phyloP scores from a whole-genome alignment of 2,888 invertebrate genomes.

The Monopis laevigella region DNA sequence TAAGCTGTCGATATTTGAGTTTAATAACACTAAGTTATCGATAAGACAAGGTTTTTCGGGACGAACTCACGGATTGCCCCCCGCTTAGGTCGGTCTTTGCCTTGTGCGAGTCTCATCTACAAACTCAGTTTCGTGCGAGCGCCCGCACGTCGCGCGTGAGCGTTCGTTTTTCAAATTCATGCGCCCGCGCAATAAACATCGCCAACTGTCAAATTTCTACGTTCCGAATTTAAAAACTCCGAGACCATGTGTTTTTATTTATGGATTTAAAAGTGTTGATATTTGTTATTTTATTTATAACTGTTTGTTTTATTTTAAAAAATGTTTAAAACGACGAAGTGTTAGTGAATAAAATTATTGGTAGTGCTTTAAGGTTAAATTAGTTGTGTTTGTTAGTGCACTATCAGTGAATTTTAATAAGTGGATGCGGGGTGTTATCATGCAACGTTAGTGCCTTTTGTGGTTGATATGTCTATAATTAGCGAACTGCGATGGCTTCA shows the following conservation, averaged over 20 bases:
- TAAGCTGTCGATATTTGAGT: slow-evolving; percentile 12
- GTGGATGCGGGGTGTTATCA: slow-evolving; percentile 38
- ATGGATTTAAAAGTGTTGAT: slow-evolving; percentile 30
- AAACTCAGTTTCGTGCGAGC: slow-evolving; percentile 36
- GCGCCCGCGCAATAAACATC: slow-evolving; percentile 25
- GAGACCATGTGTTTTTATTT: too few relatives aligned
- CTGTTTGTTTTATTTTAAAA: too few relatives aligned
- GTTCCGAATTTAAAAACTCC: slow-evolving; percentile 29
- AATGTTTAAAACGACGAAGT: too few relatives aligned
- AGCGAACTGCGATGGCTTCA: slow-evolving; percentile 60
- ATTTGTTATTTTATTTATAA: too few relatives aligned
- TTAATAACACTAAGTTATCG: slow-evolving; percentile 33
- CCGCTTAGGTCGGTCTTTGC: slow-evolving; percentile 27
- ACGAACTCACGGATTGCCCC: slow-evolving; percentile 38
- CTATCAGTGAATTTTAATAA: slow-evolving; percentile 24
- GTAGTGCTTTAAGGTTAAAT: too few relatives aligned
- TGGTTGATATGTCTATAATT: slow-evolving; percentile 62
- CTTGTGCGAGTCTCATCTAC: neutral
- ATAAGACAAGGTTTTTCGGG: slow-evolving; percentile 43
- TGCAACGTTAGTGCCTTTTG: slow-evolving; percentile 49
- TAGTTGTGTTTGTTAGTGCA: neutral
- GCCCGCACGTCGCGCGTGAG: slow-evolving; percentile 32
- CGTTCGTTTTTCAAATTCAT: slow-evolving; percentile 14
- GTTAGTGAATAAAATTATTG: too few relatives aligned
- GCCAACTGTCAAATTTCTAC: slow-evolving; percentile 55